Evolutionary conservation across 2,113 vertebrate genomes (phyloP).

Genomic region (Gallinago paraguaiae): DNA sequence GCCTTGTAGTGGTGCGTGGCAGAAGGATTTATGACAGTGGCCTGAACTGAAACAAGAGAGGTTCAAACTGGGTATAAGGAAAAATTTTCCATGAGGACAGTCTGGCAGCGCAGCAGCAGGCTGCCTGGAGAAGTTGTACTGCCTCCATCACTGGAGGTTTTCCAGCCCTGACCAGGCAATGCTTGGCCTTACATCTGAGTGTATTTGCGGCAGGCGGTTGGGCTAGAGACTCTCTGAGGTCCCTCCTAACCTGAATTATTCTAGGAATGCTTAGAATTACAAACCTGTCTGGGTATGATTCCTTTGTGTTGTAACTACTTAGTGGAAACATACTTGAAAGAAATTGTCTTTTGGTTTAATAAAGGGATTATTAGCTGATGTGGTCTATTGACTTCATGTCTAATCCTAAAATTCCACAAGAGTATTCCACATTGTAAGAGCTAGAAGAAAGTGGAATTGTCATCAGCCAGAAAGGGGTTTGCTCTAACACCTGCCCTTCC

Average conservation of each 20-base stretch:
- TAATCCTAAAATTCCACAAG: background rate
- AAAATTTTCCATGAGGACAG: background rate
- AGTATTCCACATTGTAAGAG: background rate
- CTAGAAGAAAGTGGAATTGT: background rate
- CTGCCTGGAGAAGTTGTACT: background rate
- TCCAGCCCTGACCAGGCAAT: background rate
- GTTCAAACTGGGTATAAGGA: background rate
- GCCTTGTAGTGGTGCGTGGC: background rate
- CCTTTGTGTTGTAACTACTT: background rate
- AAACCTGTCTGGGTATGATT: background rate
- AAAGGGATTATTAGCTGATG: background rate
- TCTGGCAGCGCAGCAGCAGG: rapidly evolving
- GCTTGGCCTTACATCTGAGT: background rate
- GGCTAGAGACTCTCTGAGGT: background rate
- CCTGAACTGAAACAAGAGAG: background rate
- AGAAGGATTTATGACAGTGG: background rate
- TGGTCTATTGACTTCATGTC: background rate
- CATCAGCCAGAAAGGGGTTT: background rate
- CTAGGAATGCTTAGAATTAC: background rate
- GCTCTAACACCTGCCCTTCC: background rate
- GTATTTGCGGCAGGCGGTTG: background rate
- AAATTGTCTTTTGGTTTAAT: background rate
- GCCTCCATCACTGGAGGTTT: background rate
- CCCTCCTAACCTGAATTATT: background rate
- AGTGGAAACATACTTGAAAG: background rate